Evolutionary conservation across 2,888 invertebrate genomes (phyloP).

Genomic region (Ectobius pallidus): DNA sequence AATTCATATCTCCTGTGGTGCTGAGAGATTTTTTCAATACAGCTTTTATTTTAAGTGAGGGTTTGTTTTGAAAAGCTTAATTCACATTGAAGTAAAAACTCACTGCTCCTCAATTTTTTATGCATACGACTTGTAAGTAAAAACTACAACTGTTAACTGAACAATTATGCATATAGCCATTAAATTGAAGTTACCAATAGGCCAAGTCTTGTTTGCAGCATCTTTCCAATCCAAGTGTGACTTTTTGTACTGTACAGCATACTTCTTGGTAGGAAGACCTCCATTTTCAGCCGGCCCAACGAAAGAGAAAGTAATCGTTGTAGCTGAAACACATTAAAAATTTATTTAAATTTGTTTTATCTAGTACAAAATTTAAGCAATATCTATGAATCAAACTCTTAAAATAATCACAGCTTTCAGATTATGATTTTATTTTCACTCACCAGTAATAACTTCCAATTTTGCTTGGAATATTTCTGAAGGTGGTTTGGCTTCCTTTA

Average conservation of each 20-base stretch:
- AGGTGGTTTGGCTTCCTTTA: slow-evolving; percentile 77
- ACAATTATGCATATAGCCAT: too few species aligned
- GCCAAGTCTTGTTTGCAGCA: slow-evolving; percentile 77
- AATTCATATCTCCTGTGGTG: too few species aligned
- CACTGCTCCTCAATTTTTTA: too few species aligned
- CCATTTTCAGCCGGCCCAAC: slow-evolving; percentile 74
- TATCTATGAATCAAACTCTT: too few species aligned
- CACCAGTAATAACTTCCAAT: slow-evolving; percentile 68
- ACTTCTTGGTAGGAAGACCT: slow-evolving; percentile 77
- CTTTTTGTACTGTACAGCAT: slow-evolving; percentile 77
- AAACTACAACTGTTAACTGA: too few species aligned
- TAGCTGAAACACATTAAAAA: slow-evolving; percentile 62
- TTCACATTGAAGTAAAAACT: too few species aligned
- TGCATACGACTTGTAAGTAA: too few species aligned
- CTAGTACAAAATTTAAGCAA: background rate
- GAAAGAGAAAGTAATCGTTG: slow-evolving; percentile 81
- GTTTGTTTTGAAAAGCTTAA: too few species aligned
- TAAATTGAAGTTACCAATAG: slow-evolving; percentile 62
- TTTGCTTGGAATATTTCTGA: slow-evolving; percentile 68
- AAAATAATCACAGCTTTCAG: too few species aligned
- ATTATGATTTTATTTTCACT: too few species aligned
- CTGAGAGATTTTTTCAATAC: too few species aligned
- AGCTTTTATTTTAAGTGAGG: too few species aligned
- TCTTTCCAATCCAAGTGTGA: slow-evolving; percentile 71
- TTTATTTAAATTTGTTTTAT: slow-evolving; percentile 10